Percentiles rank a stretch among this genome's conserved stretches.
Evolutionary conservation across 2,113 vertebrate genomes (phyloP).

Genomic region (Vulpes vulpes): DNA sequence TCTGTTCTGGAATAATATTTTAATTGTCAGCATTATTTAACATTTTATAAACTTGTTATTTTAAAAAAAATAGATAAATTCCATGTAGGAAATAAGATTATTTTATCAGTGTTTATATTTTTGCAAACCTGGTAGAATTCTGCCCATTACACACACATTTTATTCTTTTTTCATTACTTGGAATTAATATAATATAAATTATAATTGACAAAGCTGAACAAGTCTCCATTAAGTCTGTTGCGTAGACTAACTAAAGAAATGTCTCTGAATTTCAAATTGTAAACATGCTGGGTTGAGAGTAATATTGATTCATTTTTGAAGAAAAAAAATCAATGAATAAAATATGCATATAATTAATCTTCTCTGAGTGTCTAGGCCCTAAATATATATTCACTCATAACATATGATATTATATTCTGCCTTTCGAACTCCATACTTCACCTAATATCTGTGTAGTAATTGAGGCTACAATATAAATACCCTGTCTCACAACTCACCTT

Average conservation of each 20-base stretch:
- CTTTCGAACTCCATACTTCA: neutral
- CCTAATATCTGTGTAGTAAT: neutral
- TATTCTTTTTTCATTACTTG: neutral
- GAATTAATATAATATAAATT: neutral
- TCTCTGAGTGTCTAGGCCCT: neutral
- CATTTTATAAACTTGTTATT: neutral
- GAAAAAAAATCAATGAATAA: neutral
- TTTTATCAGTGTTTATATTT: neutral
- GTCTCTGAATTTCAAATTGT: neutral
- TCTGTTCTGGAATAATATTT: neutral
- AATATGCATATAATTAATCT: neutral
- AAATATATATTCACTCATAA: neutral
- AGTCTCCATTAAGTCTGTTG: neutral
- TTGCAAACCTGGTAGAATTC: neutral
- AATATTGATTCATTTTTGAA: neutral
- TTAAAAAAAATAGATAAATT: neutral
- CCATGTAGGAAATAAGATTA: neutral
- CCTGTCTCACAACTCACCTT: neutral
- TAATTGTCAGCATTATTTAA: slow-evolving; percentile 1
- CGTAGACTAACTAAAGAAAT: neutral
- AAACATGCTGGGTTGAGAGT: neutral
- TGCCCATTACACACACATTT: neutral
- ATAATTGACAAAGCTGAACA: neutral
- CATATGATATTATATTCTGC: neutral
- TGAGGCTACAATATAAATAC: neutral